Conservation (phyloP, 2,888 invertebrate genomes). For the Drosophila pseudotakahashii region DNA sequence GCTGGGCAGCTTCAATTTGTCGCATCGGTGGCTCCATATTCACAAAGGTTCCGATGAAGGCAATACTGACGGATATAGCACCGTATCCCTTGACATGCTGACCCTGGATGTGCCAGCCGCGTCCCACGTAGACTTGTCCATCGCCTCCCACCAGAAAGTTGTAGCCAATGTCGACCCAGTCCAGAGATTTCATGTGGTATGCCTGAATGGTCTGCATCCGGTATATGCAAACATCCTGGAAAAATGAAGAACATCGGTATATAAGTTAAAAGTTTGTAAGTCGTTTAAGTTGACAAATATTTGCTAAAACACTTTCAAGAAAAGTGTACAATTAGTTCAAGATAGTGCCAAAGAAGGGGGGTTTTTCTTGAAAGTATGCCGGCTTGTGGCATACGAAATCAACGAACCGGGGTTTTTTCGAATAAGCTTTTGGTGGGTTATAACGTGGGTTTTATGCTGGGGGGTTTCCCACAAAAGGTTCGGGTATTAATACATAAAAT, state of each 20-base stretch:
- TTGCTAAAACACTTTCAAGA: background rate
- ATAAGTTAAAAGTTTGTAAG: background rate
- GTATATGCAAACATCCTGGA: constrained; percentile 79
- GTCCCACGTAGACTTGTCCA: constrained; percentile 85
- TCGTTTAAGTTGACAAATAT: background rate
- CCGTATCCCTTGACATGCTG: constrained; percentile 89
- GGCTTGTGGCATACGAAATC: background rate
- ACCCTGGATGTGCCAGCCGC: constrained; percentile 87
- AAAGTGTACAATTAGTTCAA: background rate
- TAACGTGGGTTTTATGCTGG: background rate
- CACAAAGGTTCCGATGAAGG: constrained; percentile 90
- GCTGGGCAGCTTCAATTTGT: constrained; percentile 87
- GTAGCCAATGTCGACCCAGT: constrained; percentile 90
- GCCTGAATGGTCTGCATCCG: constrained; percentile 87
- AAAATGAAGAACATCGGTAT: constrained; percentile 35
- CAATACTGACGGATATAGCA: constrained; percentile 89
- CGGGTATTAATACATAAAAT: no score
- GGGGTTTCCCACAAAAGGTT: background rate
- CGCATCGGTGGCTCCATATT: constrained; percentile 76
- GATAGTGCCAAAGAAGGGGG: background rate
- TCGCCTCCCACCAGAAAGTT: constrained; percentile 89
- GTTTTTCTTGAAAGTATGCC: background rate
- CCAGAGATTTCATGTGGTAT: constrained; percentile 88
- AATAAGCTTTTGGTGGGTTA: background rate
- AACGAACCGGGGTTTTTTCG: background rate